phyloP scores from a whole-genome alignment of 2,113 vertebrate species.

The Rhinoptilus africanus region DNA sequence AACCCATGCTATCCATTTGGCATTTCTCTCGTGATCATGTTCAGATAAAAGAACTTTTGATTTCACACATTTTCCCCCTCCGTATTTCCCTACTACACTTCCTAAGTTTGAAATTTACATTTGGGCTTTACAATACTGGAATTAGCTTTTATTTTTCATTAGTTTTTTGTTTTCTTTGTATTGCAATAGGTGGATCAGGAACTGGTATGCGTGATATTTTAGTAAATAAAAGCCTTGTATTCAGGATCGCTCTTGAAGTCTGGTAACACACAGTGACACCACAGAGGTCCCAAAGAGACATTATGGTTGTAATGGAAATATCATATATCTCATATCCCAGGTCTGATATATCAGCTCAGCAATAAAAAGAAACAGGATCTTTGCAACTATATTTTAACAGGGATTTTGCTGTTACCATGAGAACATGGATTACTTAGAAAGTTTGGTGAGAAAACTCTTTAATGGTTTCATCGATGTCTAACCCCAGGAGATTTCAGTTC shows the following conservation, averaged over 20 bases:
- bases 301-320: constrained; percentile 65
- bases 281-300: constrained; percentile 50
- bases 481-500: background rate
- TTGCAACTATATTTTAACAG: constrained; percentile 64
- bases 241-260: background rate
- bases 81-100: background rate
- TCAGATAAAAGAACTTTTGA: background rate
- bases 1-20: background rate
- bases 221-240: constrained; percentile 32
- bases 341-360: constrained; percentile 58
- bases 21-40: background rate
- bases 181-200: background rate
- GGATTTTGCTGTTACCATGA: constrained; percentile 64
- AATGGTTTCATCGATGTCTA: constrained; percentile 47
- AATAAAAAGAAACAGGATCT: constrained; percentile 70
- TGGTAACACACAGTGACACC: constrained; percentile 33
- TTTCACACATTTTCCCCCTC: background rate
- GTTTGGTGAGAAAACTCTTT: constrained; percentile 58
- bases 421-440: constrained; percentile 62
- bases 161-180: background rate
- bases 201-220: background rate
- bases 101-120: background rate
- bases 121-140: background rate
- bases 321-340: constrained; percentile 47
- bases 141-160: background rate